phyloP scores from a whole-genome alignment of 2,113 vertebrate species.

The Nicator chloris region DNA sequence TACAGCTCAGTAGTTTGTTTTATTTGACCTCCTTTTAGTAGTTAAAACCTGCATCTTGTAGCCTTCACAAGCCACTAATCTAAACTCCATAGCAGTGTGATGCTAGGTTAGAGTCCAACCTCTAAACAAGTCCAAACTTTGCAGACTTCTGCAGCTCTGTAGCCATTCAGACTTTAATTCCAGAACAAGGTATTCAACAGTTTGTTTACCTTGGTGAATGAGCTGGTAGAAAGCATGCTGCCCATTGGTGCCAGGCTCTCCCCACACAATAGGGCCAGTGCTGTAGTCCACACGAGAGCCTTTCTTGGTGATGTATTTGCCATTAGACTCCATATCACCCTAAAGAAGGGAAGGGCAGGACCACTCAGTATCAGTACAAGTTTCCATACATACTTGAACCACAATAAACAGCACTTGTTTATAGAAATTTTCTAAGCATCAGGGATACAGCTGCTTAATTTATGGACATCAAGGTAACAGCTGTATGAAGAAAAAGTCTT shows the following conservation, averaged over 20 bases:
- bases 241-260: constrained; percentile 96
- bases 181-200: background rate
- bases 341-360: constrained; percentile 16
- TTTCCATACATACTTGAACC: background rate
- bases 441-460: background rate
- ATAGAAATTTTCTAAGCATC: background rate
- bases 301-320: constrained; percentile 89
- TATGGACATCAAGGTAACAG: background rate
- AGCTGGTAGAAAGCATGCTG: constrained; percentile 99
- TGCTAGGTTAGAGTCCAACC: background rate
- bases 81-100: background rate
- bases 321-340: constrained; percentile 99
- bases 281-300: constrained; percentile 84
- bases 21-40: background rate
- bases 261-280: constrained; percentile 96
- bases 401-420: background rate
- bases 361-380: background rate
- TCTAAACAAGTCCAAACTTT: background rate
- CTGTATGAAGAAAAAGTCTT: background rate
- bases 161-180: background rate
- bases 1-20: background rate
- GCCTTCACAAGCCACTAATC: background rate
- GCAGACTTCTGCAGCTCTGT: background rate
- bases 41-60: background rate
- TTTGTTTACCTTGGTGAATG: constrained; percentile 89